A percentile compares a stretch with the other conserved stretches of the same genome.
Conservation (phyloP, 23 tunicate genomes). For the Ascidia mentula region DNA sequence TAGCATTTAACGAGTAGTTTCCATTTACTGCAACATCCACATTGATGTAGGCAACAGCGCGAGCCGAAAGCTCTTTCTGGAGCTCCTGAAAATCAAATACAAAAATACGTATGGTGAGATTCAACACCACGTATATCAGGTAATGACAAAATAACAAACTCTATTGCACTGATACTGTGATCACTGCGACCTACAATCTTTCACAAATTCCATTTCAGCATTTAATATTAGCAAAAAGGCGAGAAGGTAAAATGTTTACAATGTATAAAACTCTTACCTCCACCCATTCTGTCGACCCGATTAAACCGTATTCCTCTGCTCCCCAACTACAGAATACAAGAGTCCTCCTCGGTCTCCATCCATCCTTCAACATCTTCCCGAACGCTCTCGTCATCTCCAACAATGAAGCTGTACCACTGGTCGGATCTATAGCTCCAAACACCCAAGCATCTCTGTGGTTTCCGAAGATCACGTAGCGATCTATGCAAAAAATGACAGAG, state of each 20-base stretch:
- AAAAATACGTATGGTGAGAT: no score
- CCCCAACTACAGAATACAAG: constrained; percentile 83
- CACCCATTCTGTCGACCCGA: constrained; percentile 86
- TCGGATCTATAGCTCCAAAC: constrained; percentile 76
- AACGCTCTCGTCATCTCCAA: constrained; percentile 59
- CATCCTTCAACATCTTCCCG: constrained; percentile 49
- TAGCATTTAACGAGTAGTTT: constrained; percentile 34
- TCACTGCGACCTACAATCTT: no score
- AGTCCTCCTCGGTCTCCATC: constrained; percentile 72
- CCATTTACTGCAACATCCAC: constrained; percentile 58
- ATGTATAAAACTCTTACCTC: no score
- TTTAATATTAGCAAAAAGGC: no score
- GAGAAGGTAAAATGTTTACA: no score
- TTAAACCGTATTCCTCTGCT: constrained; percentile 71
- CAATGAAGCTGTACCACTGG: constrained; percentile 62
- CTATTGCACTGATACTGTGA: no score
- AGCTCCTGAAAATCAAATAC: constrained; percentile 38
- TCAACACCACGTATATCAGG: no score
- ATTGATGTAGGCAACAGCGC: constrained; percentile 72
- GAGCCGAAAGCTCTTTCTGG: constrained; percentile 50
- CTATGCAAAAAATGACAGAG: no score
- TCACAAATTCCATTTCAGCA: no score
- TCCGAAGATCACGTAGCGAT: constrained; percentile 67
- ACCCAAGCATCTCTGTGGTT: constrained; percentile 90
- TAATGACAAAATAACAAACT: no score